Conservation (phyloP, 2,888 invertebrate genomes). For the Netelia inedita region DNA sequence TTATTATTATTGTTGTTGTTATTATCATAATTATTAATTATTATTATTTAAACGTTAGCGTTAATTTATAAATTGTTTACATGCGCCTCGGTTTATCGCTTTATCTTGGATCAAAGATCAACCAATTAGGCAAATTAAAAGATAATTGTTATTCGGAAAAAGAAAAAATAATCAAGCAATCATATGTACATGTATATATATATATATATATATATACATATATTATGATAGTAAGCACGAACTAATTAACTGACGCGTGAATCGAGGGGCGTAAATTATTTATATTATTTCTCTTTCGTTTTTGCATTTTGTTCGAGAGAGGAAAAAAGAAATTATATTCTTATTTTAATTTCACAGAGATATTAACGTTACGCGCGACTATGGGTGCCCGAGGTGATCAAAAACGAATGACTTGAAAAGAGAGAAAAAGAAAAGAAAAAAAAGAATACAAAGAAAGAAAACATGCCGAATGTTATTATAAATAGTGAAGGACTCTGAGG, state of each 20-base stretch:
- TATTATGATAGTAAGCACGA: not conserved
- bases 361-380: slow-evolving; percentile 61
- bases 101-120: not conserved
- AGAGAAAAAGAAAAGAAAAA: slow-evolving; percentile 51
- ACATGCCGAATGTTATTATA: slow-evolving; percentile 63
- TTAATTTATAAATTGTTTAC: slow-evolving; percentile 36
- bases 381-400: slow-evolving; percentile 47
- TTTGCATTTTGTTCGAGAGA: slow-evolving; percentile 2
- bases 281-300: slow-evolving; percentile 1
- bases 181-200: not conserved
- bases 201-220: not conserved
- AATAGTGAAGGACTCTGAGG: slow-evolving; percentile 67
- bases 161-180: not conserved
- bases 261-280: not conserved
- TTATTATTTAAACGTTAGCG: slow-evolving; percentile 41
- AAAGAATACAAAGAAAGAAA: slow-evolving; percentile 41
- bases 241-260: not conserved
- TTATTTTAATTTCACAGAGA: slow-evolving; percentile 66
- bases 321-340: slow-evolving; percentile 37
- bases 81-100: slow-evolving; percentile 44
- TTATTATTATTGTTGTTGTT: slow-evolving; percentile 39
- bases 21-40: slow-evolving; percentile 33
- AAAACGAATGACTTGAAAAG: slow-evolving; percentile 50
- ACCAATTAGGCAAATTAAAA: not conserved
- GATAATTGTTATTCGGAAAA: not conserved